Conservation (phyloP, 2,888 invertebrate genomes). For the Ennomos fuscantarius region DNA sequence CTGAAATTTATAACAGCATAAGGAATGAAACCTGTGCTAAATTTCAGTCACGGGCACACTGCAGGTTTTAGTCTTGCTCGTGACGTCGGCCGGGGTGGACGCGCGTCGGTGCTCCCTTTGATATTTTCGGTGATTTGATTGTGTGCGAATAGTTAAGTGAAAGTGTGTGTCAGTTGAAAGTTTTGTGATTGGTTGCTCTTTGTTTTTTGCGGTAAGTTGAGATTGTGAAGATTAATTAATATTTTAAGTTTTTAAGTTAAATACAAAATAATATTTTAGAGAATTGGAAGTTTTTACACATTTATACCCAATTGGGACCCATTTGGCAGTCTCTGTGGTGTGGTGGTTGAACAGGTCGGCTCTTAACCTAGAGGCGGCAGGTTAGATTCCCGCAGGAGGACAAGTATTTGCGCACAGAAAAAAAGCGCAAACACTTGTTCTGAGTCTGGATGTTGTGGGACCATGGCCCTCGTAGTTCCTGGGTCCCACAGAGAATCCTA, state of each 20-base stretch:
- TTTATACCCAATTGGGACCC: too few relatives aligned
- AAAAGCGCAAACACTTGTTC: too few relatives aligned
- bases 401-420: too few relatives aligned
- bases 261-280: too few relatives aligned
- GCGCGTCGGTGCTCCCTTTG: constrained; percentile 7
- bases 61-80: constrained; percentile 12
- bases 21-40: constrained; percentile 4
- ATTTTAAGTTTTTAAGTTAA: not conserved
- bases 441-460: too few relatives aligned
- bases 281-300: too few relatives aligned
- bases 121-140: constrained; percentile 4
- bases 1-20: constrained; percentile 1
- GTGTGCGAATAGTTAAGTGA: constrained; percentile 16
- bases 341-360: too few relatives aligned
- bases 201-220: constrained; percentile 16
- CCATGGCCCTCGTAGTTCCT: too few relatives aligned
- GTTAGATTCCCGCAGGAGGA: too few relatives aligned
- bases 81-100: constrained; percentile 1
- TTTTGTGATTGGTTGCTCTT: constrained; percentile 23
- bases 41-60: constrained; percentile 3
- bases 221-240: not conserved
- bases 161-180: constrained; percentile 21
- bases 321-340: too few relatives aligned
- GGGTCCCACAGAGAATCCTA: too few relatives aligned
- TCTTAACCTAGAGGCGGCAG: too few relatives aligned